phyloP scores from a whole-genome alignment of 2,888 invertebrate genomes.

The Strigamia maritima region DNA sequence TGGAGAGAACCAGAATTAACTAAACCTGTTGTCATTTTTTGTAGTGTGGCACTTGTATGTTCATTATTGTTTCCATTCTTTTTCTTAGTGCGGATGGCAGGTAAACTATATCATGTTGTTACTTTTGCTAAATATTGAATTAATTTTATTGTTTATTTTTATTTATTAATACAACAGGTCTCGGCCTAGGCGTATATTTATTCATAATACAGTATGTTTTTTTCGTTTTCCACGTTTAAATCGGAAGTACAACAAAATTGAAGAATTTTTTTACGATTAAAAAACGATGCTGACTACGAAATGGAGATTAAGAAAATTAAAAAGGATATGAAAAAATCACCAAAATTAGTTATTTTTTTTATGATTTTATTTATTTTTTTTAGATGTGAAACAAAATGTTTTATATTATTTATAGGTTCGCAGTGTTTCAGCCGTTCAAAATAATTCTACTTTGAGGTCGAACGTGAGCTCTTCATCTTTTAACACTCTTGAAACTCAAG shows the following conservation, averaged over 20 bases:
- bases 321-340: not conserved
- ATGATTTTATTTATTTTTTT: too few species aligned
- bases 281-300: not conserved
- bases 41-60: not conserved
- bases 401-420: too few species aligned
- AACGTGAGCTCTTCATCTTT: not conserved
- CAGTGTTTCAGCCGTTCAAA: not conserved
- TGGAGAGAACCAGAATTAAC: slow-evolving; percentile 1
- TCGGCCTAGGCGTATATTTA: not conserved
- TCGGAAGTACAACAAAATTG: not conserved
- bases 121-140: too few species aligned
- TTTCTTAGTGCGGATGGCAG: not conserved
- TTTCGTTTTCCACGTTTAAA: not conserved
- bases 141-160: too few species aligned
- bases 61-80: not conserved
- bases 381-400: too few species aligned
- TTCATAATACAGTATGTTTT: not conserved
- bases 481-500: not conserved
- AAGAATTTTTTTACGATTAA: not conserved
- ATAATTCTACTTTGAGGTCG: not conserved
- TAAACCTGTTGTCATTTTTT: not conserved
- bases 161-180: too few species aligned
- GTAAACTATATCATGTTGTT: too few species aligned
- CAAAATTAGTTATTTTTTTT: too few species aligned
- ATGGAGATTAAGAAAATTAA: not conserved